Evolutionary conservation across 64 coral and sea anemone species (phyloP).

Genomic region (Pocillopora damicornis): DNA sequence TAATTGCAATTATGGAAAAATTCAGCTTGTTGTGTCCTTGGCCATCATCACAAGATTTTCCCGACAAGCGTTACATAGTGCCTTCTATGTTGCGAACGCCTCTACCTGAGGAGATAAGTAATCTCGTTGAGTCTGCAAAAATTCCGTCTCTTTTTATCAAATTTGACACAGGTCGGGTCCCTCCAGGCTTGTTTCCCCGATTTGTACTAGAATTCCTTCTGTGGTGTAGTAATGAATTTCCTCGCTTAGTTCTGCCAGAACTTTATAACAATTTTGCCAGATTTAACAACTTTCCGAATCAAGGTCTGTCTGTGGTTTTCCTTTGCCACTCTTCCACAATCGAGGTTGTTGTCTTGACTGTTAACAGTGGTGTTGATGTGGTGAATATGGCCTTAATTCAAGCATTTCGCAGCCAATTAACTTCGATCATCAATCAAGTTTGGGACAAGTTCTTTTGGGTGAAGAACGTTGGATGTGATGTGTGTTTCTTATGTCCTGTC

Average conservation of each 20-base stretch:
- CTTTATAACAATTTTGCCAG: conserved; percentile 13
- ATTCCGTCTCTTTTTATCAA: conserved; percentile 1
- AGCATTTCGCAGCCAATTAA: not conserved
- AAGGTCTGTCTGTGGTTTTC: not conserved
- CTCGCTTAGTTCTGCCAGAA: not conserved
- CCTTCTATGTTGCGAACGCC: conserved; percentile 5
- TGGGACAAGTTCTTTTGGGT: not conserved
- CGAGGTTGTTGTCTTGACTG: not conserved
- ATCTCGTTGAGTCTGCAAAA: not conserved
- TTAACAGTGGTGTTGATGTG: no score
- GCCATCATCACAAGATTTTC: not conserved
- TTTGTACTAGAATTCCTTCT: not conserved
- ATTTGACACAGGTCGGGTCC: conserved; percentile 3
- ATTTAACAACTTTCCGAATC: not conserved
- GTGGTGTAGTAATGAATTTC: not conserved
- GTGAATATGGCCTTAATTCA: not conserved
- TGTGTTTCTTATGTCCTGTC: not conserved
- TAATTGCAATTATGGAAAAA: conserved; percentile 30
- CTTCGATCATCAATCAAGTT: not conserved
- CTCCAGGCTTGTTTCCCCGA: not conserved
- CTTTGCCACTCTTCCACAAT: not conserved
- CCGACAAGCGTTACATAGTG: not conserved
- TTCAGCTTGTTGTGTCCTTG: conserved; percentile 22
- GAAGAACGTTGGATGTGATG: not conserved
- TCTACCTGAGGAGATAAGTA: not conserved